phyloP scores from a whole-genome alignment of 2,113 vertebrate genomes.

The Albula glossodonta region DNA sequence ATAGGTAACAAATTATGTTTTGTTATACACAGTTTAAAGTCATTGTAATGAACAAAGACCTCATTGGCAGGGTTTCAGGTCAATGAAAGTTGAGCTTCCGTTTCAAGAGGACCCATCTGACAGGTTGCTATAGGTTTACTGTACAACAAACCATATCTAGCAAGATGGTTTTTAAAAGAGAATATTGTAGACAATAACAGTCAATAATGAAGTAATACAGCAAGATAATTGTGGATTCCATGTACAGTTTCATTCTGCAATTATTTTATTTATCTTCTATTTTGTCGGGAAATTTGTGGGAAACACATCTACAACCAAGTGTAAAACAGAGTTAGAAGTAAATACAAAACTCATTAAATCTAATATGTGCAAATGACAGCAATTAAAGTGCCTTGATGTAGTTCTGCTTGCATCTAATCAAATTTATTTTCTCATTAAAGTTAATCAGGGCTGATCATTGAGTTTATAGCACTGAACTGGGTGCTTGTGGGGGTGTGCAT shows the following conservation, averaged over 20 bases:
- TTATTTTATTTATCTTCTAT: background rate
- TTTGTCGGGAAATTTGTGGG: background rate
- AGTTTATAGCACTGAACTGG: background rate
- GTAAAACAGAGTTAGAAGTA: background rate
- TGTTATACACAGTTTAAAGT: no score
- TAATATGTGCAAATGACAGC: background rate
- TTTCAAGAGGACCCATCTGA: no score
- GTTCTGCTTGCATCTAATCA: background rate
- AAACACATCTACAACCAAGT: no score
- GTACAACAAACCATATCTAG: no score
- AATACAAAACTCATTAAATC: background rate
- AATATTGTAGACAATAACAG: no score
- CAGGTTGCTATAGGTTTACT: no score
- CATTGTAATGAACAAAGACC: background rate
- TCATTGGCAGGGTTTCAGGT: no score
- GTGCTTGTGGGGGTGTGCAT: background rate
- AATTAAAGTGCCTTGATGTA: background rate
- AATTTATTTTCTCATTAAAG: background rate
- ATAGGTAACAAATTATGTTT: constrained; percentile 74
- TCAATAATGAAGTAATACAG: no score
- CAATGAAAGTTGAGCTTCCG: no score
- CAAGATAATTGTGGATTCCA: no score
- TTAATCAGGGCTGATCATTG: background rate
- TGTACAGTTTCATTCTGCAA: no score
- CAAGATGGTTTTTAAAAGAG: no score